phyloP scores from a whole-genome alignment of 2,888 invertebrate species.

The Campoplex nolae region DNA sequence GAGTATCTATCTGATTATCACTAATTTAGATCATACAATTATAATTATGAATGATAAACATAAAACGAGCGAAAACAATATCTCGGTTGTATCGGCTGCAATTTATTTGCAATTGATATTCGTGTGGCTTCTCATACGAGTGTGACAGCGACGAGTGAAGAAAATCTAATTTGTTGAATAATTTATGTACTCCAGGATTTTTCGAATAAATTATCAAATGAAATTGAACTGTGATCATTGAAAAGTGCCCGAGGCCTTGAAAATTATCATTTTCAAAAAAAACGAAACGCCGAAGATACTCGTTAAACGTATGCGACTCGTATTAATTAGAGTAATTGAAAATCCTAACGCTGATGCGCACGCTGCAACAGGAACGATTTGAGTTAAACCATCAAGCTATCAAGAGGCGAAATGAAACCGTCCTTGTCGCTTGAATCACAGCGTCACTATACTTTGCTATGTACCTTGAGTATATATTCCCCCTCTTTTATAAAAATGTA shows the following conservation, averaged over 20 bases:
- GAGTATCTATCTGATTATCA: not conserved
- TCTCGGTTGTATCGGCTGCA: not conserved
- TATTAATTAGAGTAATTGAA: constrained; percentile 75
- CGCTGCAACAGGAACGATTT: constrained; percentile 54
- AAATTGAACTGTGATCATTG: constrained; percentile 21
- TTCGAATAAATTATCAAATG: constrained; percentile 1
- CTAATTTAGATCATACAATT: not conserved
- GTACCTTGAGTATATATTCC: not conserved
- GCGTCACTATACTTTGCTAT: constrained; percentile 41
- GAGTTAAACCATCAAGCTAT: constrained; percentile 71
- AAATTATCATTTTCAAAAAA: constrained; percentile 71
- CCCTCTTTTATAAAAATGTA: constrained; percentile 25
- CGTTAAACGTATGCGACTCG: constrained; percentile 35
- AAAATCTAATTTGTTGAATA: not conserved
- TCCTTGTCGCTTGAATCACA: constrained; percentile 72
- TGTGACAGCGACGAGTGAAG: not conserved
- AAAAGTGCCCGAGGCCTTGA: constrained; percentile 61
- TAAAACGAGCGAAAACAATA: not conserved
- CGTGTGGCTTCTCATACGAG: no score
- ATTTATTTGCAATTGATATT: not conserved
- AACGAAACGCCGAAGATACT: constrained; percentile 72
- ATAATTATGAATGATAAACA: not conserved
- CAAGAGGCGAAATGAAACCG: constrained; percentile 75
- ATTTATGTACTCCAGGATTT: not conserved
- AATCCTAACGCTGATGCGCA: constrained; percentile 38